Percentiles rank a stretch among this genome's conserved stretches.
These are phyloP conservation scores for Mystacornis crossleyi DNA, from an alignment of 2,113 vertebrate species.

Conservation along the genomic window DNA sequence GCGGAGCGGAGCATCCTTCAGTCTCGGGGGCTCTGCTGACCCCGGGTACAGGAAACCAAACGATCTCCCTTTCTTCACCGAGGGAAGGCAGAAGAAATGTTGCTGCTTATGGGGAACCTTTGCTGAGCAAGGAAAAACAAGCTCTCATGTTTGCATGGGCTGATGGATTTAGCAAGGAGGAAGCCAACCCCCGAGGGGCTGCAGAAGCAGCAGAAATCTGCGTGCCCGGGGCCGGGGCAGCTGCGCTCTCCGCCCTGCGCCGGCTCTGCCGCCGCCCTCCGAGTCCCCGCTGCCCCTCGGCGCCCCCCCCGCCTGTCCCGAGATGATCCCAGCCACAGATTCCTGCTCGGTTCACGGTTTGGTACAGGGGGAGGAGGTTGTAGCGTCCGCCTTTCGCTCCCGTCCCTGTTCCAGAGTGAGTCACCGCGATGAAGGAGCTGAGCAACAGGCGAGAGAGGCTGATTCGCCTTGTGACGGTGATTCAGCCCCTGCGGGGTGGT, in stretches of 20 bases:
- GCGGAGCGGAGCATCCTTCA: neutral
- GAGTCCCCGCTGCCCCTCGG: neutral
- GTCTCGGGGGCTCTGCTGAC: neutral
- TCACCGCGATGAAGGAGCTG: neutral
- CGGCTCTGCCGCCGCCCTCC: neutral
- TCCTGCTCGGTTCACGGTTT: neutral
- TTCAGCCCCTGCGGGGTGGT: constrained; percentile 14
- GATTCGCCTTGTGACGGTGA: constrained; percentile 22
- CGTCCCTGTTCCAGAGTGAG: neutral
- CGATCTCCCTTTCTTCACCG: neutral
- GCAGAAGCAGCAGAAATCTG: neutral
- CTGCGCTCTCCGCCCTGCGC: rapidly evolving
- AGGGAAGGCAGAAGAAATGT: neutral
- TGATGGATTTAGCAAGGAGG: neutral
- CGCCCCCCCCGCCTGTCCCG: neutral
- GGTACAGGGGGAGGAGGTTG: neutral
- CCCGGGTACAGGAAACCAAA: neutral
- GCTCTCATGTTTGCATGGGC: neutral
- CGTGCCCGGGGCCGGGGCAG: neutral
- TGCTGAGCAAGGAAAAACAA: neutral
- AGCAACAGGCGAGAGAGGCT: neutral
- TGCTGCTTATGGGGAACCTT: neutral
- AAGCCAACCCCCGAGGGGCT: neutral
- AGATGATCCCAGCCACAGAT: neutral
- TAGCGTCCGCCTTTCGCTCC: neutral